Evolutionary conservation across 2,797 vertebrate genomes (phyloP).

Genomic region (Platalea minor): DNA sequence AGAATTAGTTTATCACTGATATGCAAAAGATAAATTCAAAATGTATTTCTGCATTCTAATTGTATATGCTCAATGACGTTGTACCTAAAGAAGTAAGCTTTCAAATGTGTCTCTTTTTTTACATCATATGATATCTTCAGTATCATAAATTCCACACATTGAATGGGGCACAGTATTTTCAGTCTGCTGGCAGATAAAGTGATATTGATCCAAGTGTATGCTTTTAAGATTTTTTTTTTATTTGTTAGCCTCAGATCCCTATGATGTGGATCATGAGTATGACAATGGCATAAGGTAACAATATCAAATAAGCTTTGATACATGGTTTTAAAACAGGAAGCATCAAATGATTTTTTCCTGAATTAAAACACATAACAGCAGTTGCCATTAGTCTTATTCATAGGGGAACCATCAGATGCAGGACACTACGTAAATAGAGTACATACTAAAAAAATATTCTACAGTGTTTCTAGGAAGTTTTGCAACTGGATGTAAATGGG

Average conservation of each 20-base stretch:
- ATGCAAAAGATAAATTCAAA: neutral
- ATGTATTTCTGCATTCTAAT: neutral
- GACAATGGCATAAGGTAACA: neutral
- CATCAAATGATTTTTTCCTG: neutral
- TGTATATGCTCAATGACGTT: fast-evolving
- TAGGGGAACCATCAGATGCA: neutral
- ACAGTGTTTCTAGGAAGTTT: neutral
- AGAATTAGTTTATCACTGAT: neutral
- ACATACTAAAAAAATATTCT: neutral
- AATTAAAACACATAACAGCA: neutral
- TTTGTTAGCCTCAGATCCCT: neutral
- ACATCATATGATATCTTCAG: neutral
- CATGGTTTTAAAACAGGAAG: neutral
- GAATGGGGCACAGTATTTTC: neutral
- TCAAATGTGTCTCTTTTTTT: neutral
- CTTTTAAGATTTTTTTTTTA: neutral
- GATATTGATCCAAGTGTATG: neutral
- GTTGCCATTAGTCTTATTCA: neutral
- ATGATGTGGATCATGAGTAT: neutral
- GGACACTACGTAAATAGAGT: neutral
- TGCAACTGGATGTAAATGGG: neutral
- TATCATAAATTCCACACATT: neutral
- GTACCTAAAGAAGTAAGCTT: neutral
- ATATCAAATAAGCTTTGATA: neutral
- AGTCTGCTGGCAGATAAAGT: neutral